Conservation (phyloP, 2,888 invertebrate genomes). For the Noctua janthe region DNA sequence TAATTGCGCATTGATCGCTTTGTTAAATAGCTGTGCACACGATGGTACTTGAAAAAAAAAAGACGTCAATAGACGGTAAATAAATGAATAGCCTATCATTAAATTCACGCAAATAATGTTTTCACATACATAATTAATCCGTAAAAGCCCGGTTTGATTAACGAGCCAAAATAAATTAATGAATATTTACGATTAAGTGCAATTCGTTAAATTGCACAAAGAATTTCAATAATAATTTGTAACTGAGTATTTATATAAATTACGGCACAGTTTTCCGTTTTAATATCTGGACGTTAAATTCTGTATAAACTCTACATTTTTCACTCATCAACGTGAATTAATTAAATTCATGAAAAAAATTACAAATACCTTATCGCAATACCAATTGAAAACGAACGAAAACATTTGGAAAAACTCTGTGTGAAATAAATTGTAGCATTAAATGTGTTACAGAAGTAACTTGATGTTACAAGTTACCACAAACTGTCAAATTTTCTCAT, state of each 20-base stretch:
- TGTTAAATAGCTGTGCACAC: slow-evolving; percentile 42
- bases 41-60: slow-evolving; percentile 30
- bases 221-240: background rate
- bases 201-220: background rate
- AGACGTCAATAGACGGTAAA: background rate
- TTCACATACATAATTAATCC: background rate
- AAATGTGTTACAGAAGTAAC: background rate
- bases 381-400: slow-evolving; percentile 16
- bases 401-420: slow-evolving; percentile 3
- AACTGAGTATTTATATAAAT: slow-evolving; percentile 8
- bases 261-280: slow-evolving; percentile 5
- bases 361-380: slow-evolving; percentile 8
- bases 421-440: slow-evolving; percentile 9
- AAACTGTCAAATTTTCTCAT: too few species aligned
- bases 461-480: too few species aligned
- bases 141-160: background rate
- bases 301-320: background rate
- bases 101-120: background rate
- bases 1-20: slow-evolving; percentile 63
- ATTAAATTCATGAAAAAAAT: slow-evolving; percentile 25
- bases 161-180: slow-evolving; percentile 12
- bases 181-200: background rate
- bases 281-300: slow-evolving; percentile 1
- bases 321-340: background rate
- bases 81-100: background rate